A percentile compares a stretch with the other conserved stretches of the same genome.
phyloP scores from a whole-genome alignment of 1,140 invertebrate species.

The Acromyrmex echinatior region DNA sequence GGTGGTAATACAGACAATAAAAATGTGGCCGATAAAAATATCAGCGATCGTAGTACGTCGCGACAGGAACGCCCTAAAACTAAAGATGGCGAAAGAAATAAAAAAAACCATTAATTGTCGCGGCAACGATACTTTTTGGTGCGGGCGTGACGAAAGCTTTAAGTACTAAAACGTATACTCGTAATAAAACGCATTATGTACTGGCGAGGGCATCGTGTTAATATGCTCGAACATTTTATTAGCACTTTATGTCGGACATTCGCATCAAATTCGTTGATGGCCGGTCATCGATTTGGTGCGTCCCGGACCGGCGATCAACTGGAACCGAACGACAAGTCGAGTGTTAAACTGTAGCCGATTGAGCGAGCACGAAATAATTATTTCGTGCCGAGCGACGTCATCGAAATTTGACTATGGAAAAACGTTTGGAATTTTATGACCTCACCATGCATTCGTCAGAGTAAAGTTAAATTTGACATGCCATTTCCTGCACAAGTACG shows the following conservation, averaged over 20 bases:
- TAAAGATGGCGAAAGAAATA: slow-evolving; percentile 32
- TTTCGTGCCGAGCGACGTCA: slow-evolving; percentile 39
- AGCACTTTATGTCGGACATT: slow-evolving; percentile 68
- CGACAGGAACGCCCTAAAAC: slow-evolving; percentile 30
- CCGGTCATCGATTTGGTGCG: slow-evolving; percentile 62
- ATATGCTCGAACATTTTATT: slow-evolving; percentile 77
- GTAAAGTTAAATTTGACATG: slow-evolving; percentile 3
- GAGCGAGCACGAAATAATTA: slow-evolving; percentile 55
- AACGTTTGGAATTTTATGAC: not conserved
- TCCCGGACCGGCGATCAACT: slow-evolving; percentile 58
- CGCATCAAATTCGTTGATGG: slow-evolving; percentile 71
- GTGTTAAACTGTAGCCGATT: slow-evolving; percentile 56
- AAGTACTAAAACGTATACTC: slow-evolving; percentile 24
- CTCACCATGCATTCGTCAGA: not conserved
- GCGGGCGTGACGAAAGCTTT: not conserved
- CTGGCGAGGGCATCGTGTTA: slow-evolving; percentile 74
- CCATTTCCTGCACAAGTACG: not conserved
- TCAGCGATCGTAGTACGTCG: slow-evolving; percentile 29
- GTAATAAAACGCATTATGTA: slow-evolving; percentile 61
- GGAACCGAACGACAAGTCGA: slow-evolving; percentile 52
- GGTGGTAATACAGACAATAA: slow-evolving; percentile 47
- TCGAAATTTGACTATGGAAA: not conserved
- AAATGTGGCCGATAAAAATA: slow-evolving; percentile 63
- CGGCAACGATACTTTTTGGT: slow-evolving; percentile 23
- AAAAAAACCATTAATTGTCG: slow-evolving; percentile 45